These are phyloP conservation scores for Dipus sagitta DNA, from an alignment of 2,797 vertebrate genomes.

Conservation along the genomic window DNA sequence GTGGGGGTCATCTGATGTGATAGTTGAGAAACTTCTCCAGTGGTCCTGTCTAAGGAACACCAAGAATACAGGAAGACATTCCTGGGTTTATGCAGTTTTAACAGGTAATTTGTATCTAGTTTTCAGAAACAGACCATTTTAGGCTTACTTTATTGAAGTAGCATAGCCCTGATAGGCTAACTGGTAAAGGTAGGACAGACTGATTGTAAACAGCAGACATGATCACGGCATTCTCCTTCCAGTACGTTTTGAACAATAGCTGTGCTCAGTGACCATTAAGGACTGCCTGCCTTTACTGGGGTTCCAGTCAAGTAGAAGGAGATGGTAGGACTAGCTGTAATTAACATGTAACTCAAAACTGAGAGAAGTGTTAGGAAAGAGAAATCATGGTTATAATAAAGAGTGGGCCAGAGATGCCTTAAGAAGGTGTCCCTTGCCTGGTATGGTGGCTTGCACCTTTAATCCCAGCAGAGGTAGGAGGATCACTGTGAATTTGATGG, in stretches of 20 bases:
- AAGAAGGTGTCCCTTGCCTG: too few relatives aligned
- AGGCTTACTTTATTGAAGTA: slow-evolving; percentile 35
- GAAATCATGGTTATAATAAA: neutral
- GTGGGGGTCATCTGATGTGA: too few relatives aligned
- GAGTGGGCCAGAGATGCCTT: neutral
- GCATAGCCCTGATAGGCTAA: neutral
- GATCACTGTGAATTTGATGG: too few relatives aligned
- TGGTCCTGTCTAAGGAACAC: too few relatives aligned
- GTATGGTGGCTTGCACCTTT: too few relatives aligned
- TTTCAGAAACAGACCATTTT: slow-evolving; percentile 16
- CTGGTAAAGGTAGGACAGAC: neutral
- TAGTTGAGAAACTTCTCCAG: too few relatives aligned
- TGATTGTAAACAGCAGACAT: slow-evolving; percentile 18
- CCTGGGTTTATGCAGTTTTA: neutral
- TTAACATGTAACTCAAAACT: neutral
- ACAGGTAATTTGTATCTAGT: neutral
- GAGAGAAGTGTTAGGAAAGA: slow-evolving; percentile 31
- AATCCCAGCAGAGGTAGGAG: too few relatives aligned
- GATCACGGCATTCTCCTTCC: neutral
- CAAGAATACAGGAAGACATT: too few relatives aligned
- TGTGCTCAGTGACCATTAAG: too few relatives aligned
- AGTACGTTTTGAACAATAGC: neutral
- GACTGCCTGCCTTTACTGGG: too few relatives aligned
- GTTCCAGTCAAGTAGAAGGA: neutral
- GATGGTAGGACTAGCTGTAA: neutral